A percentile compares a stretch with the other conserved stretches of the same genome.
phyloP scores from a whole-genome alignment of 2,113 vertebrate genomes.

The Cryptomyrus ogoouensis region DNA sequence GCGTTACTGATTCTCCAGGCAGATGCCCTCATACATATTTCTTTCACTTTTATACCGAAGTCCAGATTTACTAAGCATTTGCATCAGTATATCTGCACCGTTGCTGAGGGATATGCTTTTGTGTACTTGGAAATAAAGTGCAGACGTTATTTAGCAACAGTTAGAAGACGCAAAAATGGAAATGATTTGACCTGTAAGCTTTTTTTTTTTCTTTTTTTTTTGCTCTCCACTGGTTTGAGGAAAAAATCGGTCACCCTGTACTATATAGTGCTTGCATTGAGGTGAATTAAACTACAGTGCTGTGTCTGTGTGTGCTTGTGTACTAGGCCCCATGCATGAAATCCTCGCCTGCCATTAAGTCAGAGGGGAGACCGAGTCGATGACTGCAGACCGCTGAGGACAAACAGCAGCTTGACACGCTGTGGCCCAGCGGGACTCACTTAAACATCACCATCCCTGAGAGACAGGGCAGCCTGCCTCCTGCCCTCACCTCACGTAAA shows the following conservation, averaged over 20 bases:
- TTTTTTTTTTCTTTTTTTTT: neutral
- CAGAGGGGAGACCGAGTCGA: neutral
- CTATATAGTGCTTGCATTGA: neutral
- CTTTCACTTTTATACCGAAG: neutral
- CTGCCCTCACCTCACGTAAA: neutral
- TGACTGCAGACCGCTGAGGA: neutral
- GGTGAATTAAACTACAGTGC: neutral
- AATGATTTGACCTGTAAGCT: neutral
- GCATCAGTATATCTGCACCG: neutral
- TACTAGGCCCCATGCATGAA: neutral
- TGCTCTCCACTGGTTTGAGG: neutral
- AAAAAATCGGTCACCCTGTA: neutral
- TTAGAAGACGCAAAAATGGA: neutral
- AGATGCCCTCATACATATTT: constrained; percentile 1
- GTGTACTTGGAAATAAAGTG: neutral
- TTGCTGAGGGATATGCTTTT: neutral
- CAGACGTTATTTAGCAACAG: neutral
- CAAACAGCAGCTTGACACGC: neutral
- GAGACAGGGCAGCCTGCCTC: neutral
- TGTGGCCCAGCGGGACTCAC: neutral
- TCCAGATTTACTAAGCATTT: neutral
- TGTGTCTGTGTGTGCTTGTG: neutral
- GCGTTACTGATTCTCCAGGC: neutral
- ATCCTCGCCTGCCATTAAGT: neutral
- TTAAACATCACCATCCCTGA: neutral